A percentile compares a stretch with the other conserved stretches of the same genome.
phyloP scores from a whole-genome alignment of 2,113 vertebrate species.

The Accipiter virgatus region DNA sequence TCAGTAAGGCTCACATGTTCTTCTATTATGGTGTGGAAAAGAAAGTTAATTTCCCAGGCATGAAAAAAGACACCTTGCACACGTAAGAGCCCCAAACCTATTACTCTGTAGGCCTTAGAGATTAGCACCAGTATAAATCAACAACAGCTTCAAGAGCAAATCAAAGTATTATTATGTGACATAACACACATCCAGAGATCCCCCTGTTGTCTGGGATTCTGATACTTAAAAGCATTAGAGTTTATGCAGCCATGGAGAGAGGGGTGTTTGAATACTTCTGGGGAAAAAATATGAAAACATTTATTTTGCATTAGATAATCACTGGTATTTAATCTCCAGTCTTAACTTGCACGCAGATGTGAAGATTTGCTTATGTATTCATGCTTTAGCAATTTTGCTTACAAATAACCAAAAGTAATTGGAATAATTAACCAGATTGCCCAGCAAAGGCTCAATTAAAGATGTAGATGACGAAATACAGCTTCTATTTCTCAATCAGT shows the following conservation, averaged over 20 bases:
- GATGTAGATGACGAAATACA: slow-evolving; percentile 16
- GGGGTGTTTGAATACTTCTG: not conserved
- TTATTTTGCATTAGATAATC: slow-evolving; percentile 8
- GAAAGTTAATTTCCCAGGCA: not conserved
- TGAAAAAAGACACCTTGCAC: slow-evolving; percentile 17
- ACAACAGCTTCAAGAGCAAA: slow-evolving; percentile 17
- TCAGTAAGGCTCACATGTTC: not conserved
- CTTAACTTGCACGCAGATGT: slow-evolving; percentile 43
- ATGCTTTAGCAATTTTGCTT: slow-evolving; percentile 40
- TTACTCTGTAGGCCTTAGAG: slow-evolving; percentile 10
- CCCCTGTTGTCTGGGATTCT: not conserved
- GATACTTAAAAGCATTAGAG: not conserved
- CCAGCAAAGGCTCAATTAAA: slow-evolving; percentile 40
- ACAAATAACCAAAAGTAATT: slow-evolving; percentile 50
- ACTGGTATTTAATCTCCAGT: slow-evolving; percentile 29
- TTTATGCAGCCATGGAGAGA: not conserved
- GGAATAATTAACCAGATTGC: slow-evolving; percentile 54
- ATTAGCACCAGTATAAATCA: slow-evolving; percentile 45
- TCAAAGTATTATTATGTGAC: not conserved
- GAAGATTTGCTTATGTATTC: slow-evolving; percentile 48
- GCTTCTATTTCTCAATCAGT: slow-evolving; percentile 31
- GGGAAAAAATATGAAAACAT: not conserved
- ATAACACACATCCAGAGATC: not conserved
- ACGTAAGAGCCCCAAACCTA: not conserved
- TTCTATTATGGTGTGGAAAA: not conserved